Percentiles rank a stretch among this genome's conserved stretches.
phyloP scores from a whole-genome alignment of 2,113 vertebrate genomes.

The Lathamus discolor region DNA sequence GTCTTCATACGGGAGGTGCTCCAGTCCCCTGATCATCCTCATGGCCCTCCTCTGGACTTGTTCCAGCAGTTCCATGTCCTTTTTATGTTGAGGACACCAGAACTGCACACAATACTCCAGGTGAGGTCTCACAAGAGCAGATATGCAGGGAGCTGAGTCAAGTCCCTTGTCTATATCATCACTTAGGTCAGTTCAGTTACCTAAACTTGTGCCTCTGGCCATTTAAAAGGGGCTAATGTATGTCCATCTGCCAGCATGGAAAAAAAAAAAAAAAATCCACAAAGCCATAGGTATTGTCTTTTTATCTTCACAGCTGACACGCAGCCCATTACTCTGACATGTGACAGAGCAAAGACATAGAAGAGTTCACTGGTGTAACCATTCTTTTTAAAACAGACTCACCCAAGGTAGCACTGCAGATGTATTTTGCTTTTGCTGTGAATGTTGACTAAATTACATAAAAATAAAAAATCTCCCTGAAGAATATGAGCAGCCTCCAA shows the following conservation, averaged over 20 bases:
- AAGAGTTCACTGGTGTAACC: neutral
- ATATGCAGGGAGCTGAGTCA: neutral
- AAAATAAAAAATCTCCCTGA: neutral
- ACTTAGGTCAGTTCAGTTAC: neutral
- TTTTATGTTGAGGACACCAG: too few relatives aligned
- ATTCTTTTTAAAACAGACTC: neutral
- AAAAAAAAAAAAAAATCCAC: neutral
- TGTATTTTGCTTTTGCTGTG: neutral
- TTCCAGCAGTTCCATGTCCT: too few relatives aligned
- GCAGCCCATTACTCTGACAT: neutral
- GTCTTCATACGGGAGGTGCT: too few relatives aligned
- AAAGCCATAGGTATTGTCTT: neutral
- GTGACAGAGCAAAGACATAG: neutral
- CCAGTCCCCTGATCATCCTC: too few relatives aligned
- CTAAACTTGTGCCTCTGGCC: neutral
- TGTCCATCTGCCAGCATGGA: neutral
- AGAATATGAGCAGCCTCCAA: neutral
- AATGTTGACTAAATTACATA: neutral
- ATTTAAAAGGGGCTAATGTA: neutral
- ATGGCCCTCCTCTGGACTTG: too few relatives aligned
- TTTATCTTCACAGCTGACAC: neutral
- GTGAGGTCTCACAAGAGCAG: too few relatives aligned
- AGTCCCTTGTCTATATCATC: rapidly evolving
- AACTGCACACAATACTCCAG: too few relatives aligned
- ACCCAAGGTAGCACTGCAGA: neutral